Evolutionary conservation across 2,113 vertebrate species (phyloP).

Genomic region (Tetraodon nigroviridis): DNA sequence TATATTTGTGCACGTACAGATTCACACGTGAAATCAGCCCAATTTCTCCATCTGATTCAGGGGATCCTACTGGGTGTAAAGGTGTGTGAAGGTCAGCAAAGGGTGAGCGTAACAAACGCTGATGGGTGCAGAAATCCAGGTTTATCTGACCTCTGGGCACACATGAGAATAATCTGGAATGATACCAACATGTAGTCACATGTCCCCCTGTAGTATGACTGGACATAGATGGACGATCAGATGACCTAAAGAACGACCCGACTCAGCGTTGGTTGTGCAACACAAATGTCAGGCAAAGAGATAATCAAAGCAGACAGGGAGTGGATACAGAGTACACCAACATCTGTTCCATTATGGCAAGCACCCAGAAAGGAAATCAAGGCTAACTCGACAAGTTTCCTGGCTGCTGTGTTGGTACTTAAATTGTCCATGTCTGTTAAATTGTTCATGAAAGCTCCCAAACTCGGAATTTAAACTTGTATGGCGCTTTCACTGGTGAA

Average conservation of each 20-base stretch:
- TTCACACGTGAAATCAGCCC: constrained; percentile 4
- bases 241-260: constrained; percentile 2
- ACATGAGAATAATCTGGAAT: constrained; percentile 51
- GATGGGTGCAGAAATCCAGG: constrained; percentile 37
- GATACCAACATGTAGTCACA: constrained; percentile 23
- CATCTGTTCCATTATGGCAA: constrained; percentile 48
- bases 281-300: constrained; percentile 19
- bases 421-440: constrained; percentile 23
- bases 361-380: constrained; percentile 10
- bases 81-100: constrained; percentile 38
- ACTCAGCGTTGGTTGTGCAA: neutral
- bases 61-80: constrained; percentile 9
- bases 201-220: neutral
- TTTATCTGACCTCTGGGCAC: constrained; percentile 45
- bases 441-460: constrained; percentile 10
- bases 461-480: constrained; percentile 19
- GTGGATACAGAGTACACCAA: constrained; percentile 10
- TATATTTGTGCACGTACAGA: constrained; percentile 31
- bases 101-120: constrained; percentile 24
- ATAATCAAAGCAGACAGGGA: constrained; percentile 13
- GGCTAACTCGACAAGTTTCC: constrained; percentile 14
- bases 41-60: constrained; percentile 1
- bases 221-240: neutral
- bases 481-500: constrained; percentile 7
- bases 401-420: constrained; percentile 16